Evolutionary conservation across 2,797 vertebrate genomes (phyloP).

Genomic region (Eremophila alpestris): DNA sequence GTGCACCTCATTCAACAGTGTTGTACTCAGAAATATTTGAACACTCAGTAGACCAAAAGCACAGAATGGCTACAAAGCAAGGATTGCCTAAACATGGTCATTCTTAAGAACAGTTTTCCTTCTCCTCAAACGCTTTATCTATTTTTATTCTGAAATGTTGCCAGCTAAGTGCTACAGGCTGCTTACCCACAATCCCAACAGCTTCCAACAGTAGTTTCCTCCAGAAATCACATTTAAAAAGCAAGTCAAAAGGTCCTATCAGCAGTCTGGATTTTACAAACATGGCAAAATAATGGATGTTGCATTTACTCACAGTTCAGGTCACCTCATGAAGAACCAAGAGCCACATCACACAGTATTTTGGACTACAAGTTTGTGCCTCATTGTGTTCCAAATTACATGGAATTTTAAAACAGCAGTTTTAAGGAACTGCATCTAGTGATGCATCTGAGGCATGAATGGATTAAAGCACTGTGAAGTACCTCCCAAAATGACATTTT

Average conservation of each 20-base stretch:
- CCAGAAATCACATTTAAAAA: neutral
- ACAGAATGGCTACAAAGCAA: neutral
- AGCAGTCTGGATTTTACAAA: neutral
- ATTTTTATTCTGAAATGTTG: constrained; percentile 32
- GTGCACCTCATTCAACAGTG: neutral
- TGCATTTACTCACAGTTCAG: neutral
- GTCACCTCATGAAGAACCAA: neutral
- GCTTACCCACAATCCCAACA: neutral
- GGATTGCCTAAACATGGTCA: constrained; percentile 30
- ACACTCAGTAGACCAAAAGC: neutral
- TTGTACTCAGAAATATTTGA: neutral
- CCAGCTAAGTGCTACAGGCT: neutral
- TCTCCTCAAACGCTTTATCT: constrained; percentile 55
- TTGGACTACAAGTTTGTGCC: neutral
- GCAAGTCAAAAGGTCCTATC: neutral
- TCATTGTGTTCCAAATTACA: neutral
- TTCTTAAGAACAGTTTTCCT: constrained; percentile 29
- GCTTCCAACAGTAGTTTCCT: neutral
- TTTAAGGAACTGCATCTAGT: neutral
- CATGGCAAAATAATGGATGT: neutral
- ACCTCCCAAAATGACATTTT: neutral
- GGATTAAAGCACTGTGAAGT: neutral
- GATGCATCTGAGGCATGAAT: neutral
- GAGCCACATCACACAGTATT: neutral
- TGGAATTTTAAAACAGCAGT: neutral